phyloP scores from a whole-genome alignment of 2,888 invertebrate genomes.

The Electrophaes corylata region DNA sequence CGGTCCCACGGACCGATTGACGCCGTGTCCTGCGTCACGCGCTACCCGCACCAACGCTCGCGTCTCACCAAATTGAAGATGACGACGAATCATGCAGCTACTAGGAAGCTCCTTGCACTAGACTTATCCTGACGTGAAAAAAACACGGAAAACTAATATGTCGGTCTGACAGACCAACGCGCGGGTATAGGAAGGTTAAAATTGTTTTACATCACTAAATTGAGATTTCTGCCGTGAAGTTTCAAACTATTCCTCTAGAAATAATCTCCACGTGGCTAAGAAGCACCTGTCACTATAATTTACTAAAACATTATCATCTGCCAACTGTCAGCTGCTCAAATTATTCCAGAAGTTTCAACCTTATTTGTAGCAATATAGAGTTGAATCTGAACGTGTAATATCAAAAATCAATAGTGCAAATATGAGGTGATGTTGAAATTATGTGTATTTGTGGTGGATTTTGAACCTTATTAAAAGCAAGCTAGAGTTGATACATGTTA shows the following conservation, averaged over 20 bases:
- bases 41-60: too few species aligned
- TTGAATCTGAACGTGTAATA: background rate
- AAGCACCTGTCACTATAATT: constrained; percentile 36
- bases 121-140: too few species aligned
- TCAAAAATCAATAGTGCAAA: constrained; percentile 2
- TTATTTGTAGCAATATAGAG: background rate
- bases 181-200: too few species aligned
- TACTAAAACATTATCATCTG: constrained; percentile 21
- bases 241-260: constrained; percentile 15
- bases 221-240: background rate
- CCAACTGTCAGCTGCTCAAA: constrained; percentile 14
- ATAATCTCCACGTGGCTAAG: constrained; percentile 31
- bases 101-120: too few species aligned
- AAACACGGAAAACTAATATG: too few species aligned
- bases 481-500: background rate
- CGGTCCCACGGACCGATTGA: too few species aligned
- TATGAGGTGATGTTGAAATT: constrained; percentile 3
- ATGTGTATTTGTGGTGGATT: background rate
- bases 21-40: too few species aligned
- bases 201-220: too few species aligned
- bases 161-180: too few species aligned
- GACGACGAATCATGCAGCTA: too few species aligned
- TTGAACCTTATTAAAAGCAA: background rate
- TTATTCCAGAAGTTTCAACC: constrained; percentile 1
- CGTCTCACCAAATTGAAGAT: too few species aligned